Evolutionary conservation across 1,140 invertebrate species (phyloP), one percentile per base, ranked within the genome.

Genomic region (Papilio helenus): DNA sequence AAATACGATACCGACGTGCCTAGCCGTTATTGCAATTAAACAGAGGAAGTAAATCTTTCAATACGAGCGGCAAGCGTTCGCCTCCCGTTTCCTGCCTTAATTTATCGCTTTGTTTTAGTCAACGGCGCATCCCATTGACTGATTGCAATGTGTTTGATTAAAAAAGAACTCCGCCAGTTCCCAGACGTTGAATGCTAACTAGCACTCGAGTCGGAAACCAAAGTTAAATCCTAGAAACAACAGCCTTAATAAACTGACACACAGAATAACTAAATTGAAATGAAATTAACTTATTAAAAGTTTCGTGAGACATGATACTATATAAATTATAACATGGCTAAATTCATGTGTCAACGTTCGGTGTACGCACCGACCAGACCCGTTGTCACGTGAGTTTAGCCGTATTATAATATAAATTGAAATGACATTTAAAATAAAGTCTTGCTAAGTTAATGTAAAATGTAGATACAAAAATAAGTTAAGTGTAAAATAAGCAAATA

Each of bases 21-120:
- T 92, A 93, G 93, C 90, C 92, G 93, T 94, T 94, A 94, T 94
- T 94, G 93, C 93, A 94, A 94, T 94, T 94, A 94, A 94, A 94
- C 92, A 93, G 91, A 93, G 93, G 92, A 94, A 94, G 93, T 94
- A 94, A 94, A 94, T 94, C 93, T 94, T 93, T 94, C 93, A 93
- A 93, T 94, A 94, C 92, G 90, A 93, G 90, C 92, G 82, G 86
- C 86, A 85, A 89, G 80, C 90, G 88, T 91, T 93, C 89, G 88
- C 90, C 88, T 93, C 86, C 91, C 89, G 89, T 88, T 93, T 93
- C 85, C 89, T 88, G 88, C 87, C 85, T 91, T 93, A 93, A 94
- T 93, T 93, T 94, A 94, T 94, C 87, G 93, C 91, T 92, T 93
- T 93, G 93, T 93, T 93, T 92, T 93, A 93, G 89, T 91, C 89